A percentile compares a stretch with the other conserved stretches of the same genome.
These are phyloP conservation scores for Amphiprion percula DNA, from an alignment of 2,113 vertebrate genomes.

Conservation along the genomic window DNA sequence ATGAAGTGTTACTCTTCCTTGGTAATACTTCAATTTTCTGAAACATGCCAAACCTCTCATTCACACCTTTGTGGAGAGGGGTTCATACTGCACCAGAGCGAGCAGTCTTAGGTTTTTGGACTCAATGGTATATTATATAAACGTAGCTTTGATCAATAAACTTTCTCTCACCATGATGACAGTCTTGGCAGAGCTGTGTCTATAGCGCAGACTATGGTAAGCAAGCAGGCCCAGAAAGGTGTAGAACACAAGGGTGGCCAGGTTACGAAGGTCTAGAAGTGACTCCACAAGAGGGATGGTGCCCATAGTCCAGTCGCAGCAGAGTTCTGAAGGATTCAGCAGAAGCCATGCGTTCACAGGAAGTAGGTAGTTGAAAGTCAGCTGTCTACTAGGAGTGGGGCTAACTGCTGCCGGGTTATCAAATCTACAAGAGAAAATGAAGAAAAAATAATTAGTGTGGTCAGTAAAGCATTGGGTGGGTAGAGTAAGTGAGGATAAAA, in stretches of 20 bases:
- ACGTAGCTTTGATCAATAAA: not conserved
- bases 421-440: slow-evolving; percentile 84
- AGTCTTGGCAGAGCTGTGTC: slow-evolving; percentile 92
- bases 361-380: slow-evolving; percentile 98
- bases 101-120: too few relatives aligned
- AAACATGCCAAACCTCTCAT: not conserved
- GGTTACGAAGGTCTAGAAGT: slow-evolving; percentile 90
- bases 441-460: slow-evolving; percentile 4
- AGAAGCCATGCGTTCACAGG: slow-evolving; percentile 98
- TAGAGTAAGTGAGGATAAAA: not conserved
- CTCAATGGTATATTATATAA: not conserved
- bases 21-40: too few relatives aligned
- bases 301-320: slow-evolving; percentile 99
- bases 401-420: slow-evolving; percentile 99
- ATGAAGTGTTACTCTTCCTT: too few relatives aligned
- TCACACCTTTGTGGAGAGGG: too few relatives aligned
- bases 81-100: not conserved
- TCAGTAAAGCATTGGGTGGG: not conserved
- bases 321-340: slow-evolving; percentile 95
- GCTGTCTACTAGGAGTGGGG: slow-evolving; percentile 90
- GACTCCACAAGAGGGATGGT: slow-evolving; percentile 97
- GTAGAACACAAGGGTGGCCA: slow-evolving; percentile 94
- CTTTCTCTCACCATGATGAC: slow-evolving; percentile 92
- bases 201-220: slow-evolving; percentile 89
- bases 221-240: slow-evolving; percentile 87